phyloP scores from a whole-genome alignment of 2,797 vertebrate genomes.

The Neosilurus hyrtlii region DNA sequence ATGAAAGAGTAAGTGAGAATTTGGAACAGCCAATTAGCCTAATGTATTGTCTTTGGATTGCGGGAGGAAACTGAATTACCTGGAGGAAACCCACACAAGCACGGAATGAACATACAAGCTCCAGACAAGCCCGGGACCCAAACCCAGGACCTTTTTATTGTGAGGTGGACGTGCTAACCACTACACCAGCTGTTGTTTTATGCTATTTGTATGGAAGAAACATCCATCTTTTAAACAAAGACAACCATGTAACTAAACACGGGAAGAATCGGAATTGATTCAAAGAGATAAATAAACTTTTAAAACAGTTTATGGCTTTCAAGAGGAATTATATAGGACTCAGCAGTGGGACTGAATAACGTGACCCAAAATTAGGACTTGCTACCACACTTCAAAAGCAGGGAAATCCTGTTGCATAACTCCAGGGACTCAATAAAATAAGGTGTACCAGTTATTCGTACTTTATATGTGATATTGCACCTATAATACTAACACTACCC shows the following conservation, averaged over 20 bases:
- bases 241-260: too few relatives aligned
- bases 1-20: too few relatives aligned
- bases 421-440: background rate
- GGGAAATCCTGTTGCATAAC: background rate
- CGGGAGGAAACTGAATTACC: too few relatives aligned
- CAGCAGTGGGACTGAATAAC: background rate
- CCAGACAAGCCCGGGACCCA: too few relatives aligned
- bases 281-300: background rate
- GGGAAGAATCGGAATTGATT: background rate
- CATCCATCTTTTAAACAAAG: background rate
- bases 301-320: background rate
- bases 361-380: background rate
- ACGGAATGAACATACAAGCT: too few relatives aligned
- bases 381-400: background rate
- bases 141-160: too few relatives aligned
- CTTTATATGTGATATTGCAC: conserved; percentile 7
- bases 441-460: background rate
- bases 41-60: too few relatives aligned
- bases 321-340: background rate
- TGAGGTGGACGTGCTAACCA: too few relatives aligned
- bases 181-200: too few relatives aligned
- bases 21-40: too few relatives aligned
- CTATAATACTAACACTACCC: background rate
- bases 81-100: too few relatives aligned
- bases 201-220: background rate